Evolutionary conservation across 2,797 vertebrate species (phyloP), one percentile per base, ranked within the genome.

Genomic region (Amazona ochrocephala): DNA sequence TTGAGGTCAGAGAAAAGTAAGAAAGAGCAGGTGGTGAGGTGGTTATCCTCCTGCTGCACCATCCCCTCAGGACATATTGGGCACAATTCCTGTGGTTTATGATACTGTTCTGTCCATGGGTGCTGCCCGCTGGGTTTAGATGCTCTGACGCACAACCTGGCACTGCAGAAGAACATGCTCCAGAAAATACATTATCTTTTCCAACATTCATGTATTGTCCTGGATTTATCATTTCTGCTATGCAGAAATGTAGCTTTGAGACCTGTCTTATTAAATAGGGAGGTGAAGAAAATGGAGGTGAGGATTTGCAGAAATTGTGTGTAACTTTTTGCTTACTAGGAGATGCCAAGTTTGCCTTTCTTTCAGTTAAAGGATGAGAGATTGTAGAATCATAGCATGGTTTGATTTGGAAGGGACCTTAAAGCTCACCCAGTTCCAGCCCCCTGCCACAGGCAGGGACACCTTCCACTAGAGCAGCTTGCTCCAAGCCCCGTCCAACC

Each of bases 201-300:
- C 53, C 56, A 72, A 4, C 12, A 9, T 7, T 0, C 1, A 0
- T 3, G 4, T 29, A 8, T 56, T 61, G 72, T 19, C 18, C 1
- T 24, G 37, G 13, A 6, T 65, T 72, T 64, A 4, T 44, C 1
- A 18, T 61, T 90, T 78, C 70, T 93, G 2, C 22, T 5, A 1
- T 1, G 1, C 7, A 30, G 41, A 64, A 48, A 26, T 4, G 4
- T 3, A 34, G 21, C 7, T 68, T 37, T 45, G 54, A 51, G 34
- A 29, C 30, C 26, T 22, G 8, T 37, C 51, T 34, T 32, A 22
- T 75, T 44, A 32, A 70, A 5, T 2, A 26, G 13, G 12, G 65
- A 67, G 16, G 3, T 50, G 7, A 18, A 20, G 53, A 74, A 51
- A 56, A 21, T 1, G 3, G 1, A 7, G 2, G 1, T 21, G 32